Conservation (phyloP, 2,797 vertebrate genomes). For the Pseudomugil gertrudae region DNA sequence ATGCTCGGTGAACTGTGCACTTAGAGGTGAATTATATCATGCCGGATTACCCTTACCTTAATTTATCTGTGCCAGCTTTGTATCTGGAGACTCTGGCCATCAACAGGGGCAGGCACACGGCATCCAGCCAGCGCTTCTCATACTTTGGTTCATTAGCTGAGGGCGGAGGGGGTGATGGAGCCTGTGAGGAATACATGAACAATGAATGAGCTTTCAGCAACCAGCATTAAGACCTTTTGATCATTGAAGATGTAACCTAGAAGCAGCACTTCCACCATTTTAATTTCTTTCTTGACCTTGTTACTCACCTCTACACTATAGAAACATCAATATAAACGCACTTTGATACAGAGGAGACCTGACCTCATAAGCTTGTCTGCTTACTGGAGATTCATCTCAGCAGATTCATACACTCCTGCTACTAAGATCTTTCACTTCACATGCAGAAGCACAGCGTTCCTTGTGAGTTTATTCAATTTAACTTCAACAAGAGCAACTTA, state of each 20-base stretch:
- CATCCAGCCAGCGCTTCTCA: slow-evolving; percentile 93
- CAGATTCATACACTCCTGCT: background rate
- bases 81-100: slow-evolving; percentile 94
- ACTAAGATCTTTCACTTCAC: background rate
- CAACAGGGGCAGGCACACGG: slow-evolving; percentile 87
- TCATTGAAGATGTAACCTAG: slow-evolving; percentile 21
- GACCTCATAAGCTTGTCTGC: slow-evolving; percentile 1
- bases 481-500: background rate
- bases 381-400: background rate
- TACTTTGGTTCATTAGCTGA: slow-evolving; percentile 92
- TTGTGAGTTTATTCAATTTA: background rate
- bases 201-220: slow-evolving; percentile 44
- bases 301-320: slow-evolving; percentile 7
- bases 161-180: slow-evolving; percentile 87
- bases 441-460: background rate
- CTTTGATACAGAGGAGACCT: background rate
- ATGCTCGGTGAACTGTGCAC: slow-evolving; percentile 56
- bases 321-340: slow-evolving; percentile 5
- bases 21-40: slow-evolving; percentile 67
- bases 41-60: slow-evolving; percentile 89
- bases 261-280: slow-evolving; percentile 25
- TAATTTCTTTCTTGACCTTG: background rate
- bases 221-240: slow-evolving; percentile 13
- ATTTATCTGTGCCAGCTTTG: slow-evolving; percentile 88
- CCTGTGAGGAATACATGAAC: slow-evolving; percentile 85